These are phyloP conservation scores for Parambassis ranga DNA, from an alignment of 2,797 vertebrate genomes.

Conservation along the genomic window DNA sequence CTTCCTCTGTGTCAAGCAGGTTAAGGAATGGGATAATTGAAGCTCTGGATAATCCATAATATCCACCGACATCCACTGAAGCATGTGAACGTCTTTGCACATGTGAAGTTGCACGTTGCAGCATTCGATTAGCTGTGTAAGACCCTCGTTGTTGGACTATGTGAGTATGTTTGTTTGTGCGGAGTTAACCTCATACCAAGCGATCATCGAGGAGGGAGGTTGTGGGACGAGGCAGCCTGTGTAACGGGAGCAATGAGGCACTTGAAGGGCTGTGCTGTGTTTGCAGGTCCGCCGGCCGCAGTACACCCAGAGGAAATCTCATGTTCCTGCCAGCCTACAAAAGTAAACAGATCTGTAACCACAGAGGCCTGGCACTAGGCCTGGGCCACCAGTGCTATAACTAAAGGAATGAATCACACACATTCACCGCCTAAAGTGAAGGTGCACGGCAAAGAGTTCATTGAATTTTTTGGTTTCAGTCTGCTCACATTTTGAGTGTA, in stretches of 20 bases:
- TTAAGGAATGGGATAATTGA: conserved; percentile 51
- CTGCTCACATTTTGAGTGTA: background rate
- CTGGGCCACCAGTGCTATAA: conserved; percentile 51
- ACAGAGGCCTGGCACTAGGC: conserved; percentile 56
- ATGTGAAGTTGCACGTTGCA: background rate
- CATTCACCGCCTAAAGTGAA: background rate
- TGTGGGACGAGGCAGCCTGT: conserved; percentile 18
- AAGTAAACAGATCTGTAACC: conserved; percentile 75
- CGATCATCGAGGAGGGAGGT: background rate
- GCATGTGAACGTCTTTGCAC: background rate
- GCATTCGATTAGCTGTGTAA: conserved; percentile 1
- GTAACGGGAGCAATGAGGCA: conserved; percentile 33
- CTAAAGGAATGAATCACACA: conserved; percentile 53
- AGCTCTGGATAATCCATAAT: conserved; percentile 55
- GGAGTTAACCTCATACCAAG: conserved; percentile 25
- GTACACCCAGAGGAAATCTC: conserved; percentile 75
- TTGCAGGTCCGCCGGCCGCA: conserved; percentile 56
- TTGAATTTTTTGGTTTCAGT: background rate
- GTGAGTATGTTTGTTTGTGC: conserved; percentile 35
- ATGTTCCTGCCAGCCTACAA: conserved; percentile 74
- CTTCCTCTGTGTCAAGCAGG: conserved; percentile 48
- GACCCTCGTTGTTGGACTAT: conserved; percentile 3
- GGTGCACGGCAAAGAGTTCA: background rate
- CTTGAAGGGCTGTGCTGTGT: conserved; percentile 58
- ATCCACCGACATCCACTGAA: conserved; percentile 45